These are phyloP conservation scores for Solenodon paradoxus DNA, from an alignment of 2,113 vertebrate species.

Conservation along the genomic window DNA sequence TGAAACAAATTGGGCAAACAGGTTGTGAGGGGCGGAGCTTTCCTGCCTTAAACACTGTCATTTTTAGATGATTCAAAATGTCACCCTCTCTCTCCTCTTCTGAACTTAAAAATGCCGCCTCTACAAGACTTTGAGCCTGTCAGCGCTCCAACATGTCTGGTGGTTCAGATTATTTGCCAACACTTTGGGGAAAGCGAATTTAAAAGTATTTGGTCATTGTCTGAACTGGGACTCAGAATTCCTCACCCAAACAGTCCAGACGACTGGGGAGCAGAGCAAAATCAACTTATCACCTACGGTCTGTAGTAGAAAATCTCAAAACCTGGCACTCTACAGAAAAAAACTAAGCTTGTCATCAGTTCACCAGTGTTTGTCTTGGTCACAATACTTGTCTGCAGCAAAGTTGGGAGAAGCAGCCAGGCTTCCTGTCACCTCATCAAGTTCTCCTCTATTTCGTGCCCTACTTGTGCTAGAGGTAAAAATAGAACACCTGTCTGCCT, in stretches of 20 bases:
- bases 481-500: background rate
- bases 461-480: background rate
- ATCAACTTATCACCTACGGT: background rate
- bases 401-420: background rate
- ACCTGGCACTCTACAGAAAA: background rate
- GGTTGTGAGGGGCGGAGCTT: background rate
- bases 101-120: background rate
- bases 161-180: too few relatives aligned
- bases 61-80: background rate
- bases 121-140: background rate
- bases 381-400: background rate
- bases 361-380: background rate
- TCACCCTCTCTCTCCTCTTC: background rate
- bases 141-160: too few relatives aligned
- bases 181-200: background rate
- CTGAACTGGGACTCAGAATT: background rate
- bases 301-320: background rate
- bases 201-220: background rate
- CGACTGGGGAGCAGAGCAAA: background rate
- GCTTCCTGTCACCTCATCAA: background rate
- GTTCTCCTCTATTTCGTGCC: background rate
- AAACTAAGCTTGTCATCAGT: background rate
- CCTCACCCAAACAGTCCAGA: background rate
- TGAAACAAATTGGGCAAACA: background rate
- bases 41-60: background rate